Evolutionary conservation across 2,888 invertebrate genomes (phyloP), one percentile per base, ranked within the genome.

Genomic region (Nasonovia ribisnigri): DNA sequence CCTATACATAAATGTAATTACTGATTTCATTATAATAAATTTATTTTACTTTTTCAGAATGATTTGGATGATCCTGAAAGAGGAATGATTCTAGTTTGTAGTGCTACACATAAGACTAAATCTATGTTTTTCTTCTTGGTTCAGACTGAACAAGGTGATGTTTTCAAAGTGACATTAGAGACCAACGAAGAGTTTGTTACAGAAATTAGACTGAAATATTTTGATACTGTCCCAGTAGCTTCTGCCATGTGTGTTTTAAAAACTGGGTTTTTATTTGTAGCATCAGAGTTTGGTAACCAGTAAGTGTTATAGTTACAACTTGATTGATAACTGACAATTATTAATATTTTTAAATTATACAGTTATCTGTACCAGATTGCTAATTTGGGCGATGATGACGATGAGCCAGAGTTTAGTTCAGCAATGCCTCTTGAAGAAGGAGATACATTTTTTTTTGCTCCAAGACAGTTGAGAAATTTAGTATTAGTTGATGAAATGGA

Each of bases 201-300:
- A 0, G 99, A 99, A 96, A 99, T 99, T 95, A 99, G 99, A 95
- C 96, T 99, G 26, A 99, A 99, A 95, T 99, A 99, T 96, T 99
- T 99, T 96, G 99, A 99, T 95, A 99, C 99, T 0, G 99, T 99
- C 6, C 99, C 99, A 16, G 99, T 99, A 6, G 99, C 99, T 0
- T 97, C 98, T 42, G 97, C 99, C 0, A 98, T 99, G 98, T 99
- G 99, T 96, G 99, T 99, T 54, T 96, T 99, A 94, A 99, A 99
- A 96, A 99, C 99, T 94, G 99, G 99, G 4, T 99, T 99, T 96
- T 96, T 99, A 42, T 99, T 99, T 96, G 98, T 99, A 24, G 99
- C 99, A 2, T 98, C 98, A 54, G 99, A 99, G 96, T 99, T 99
- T 97, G 99, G 99, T 95, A 99, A 99, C 96, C 99, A 99, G 99